Evolutionary conservation across 2,797 vertebrate species (phyloP), one percentile per base, ranked within the genome.

Genomic region (Galagoides demidoff): DNA sequence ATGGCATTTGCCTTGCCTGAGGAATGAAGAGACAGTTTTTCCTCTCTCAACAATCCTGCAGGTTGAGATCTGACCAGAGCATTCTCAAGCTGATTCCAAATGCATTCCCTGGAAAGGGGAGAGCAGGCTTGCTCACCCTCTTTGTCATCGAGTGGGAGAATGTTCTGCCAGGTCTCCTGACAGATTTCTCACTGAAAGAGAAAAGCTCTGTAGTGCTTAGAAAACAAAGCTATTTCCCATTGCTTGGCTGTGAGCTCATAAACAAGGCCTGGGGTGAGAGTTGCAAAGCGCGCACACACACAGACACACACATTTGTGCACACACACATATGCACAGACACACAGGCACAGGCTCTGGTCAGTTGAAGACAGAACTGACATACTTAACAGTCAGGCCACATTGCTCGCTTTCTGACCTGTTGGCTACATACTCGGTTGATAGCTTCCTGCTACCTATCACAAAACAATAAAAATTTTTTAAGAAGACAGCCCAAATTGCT

Each of bases 391-490:
- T 98, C 98, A 97, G 74, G 97, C 96, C 85, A n/a, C 92, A 97
- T 94, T 45, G 31, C 63, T 96, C 94, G 97, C 49, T 97, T 96
- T 98, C 95, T 98, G 96, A 98, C 96, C 97, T 97, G 97, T 96
- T 98, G 97, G 94, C 94, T 96, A 96, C 49, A 31, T 97, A 85
- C 94, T 98, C 96, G 94, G 85, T 96, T 98, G 98, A 98, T 94
- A 96, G 78, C 70, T 98, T 98, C 95, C 89, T 95, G 71, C 55
- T 97, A 95, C 83, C 86, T 94, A 74, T 94, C 92, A 94, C 93
- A 97, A 98, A 97, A 98, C 95, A 98, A 98, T 98, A 98, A 98
- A 97, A 98, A 88, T 96, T 83, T 97, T 95, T 98, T 96, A 97
- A 95, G 92, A 95, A 98, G 97, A 98, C 97, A 98, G 95, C 66